Percentiles rank a stretch among this genome's conserved stretches.
These are phyloP conservation scores for Vidua macroura DNA, from an alignment of 2,113 vertebrate genomes.

Conservation along the genomic window DNA sequence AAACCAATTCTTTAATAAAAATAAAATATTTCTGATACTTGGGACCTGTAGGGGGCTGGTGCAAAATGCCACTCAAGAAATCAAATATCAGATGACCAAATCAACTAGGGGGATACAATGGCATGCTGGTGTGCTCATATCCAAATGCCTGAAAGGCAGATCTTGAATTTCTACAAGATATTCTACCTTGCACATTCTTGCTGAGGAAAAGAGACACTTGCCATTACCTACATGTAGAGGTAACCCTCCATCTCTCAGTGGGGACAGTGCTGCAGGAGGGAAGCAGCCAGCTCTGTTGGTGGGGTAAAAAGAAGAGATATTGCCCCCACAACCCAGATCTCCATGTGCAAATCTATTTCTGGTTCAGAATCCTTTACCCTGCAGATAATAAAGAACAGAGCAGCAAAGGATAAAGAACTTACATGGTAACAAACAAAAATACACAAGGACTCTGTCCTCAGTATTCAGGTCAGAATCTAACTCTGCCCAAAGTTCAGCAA, in stretches of 20 bases:
- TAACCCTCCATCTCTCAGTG: neutral
- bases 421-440: neutral
- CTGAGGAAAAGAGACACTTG: neutral
- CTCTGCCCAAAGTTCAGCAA: neutral
- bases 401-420: neutral
- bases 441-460: neutral
- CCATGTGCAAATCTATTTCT: neutral
- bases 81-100: neutral
- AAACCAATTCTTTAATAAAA: neutral
- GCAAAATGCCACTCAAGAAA: neutral
- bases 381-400: neutral
- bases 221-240: neutral
- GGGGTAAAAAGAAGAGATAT: neutral
- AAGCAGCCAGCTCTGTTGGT: neutral
- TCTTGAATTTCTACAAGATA: neutral
- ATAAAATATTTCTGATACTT: neutral
- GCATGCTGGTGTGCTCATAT: neutral
- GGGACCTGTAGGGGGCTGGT: neutral
- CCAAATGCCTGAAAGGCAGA: neutral
- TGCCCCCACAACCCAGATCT: neutral
- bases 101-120: neutral
- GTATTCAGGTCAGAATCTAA: neutral
- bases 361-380: neutral
- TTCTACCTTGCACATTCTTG: neutral
- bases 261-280: neutral